Base-by-base conservation (phyloP, 2,113 vertebrate genomes). In the Ancistrus triradiatus region DNA sequence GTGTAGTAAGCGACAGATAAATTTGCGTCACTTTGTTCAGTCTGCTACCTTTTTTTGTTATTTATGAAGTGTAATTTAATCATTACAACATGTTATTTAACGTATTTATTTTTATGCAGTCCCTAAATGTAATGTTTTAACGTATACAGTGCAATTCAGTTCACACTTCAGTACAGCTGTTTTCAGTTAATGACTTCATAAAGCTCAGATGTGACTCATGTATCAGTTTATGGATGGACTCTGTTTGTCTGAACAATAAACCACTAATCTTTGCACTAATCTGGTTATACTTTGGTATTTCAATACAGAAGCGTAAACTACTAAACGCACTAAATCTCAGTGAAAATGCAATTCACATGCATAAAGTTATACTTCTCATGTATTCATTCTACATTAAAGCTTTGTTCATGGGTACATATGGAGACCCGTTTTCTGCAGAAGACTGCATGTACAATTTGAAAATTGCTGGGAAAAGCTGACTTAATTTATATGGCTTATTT, bases 1-100 rank as follows among this genome's bases (percentile, higher is more conserved):
- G 46, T 2, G 21, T 19, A 24, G 46, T 27, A 50, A 27, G 22
- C 25, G 22, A 24, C 3, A 48, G 21, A 15, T 44, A 56, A 19
- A n/a, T 49, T 6, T 50, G 7, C 7, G 27, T 24, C 31, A 55
- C 2, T 25, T 55, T 47, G 21, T 17, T 59, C 33, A 24, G 2
- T 56, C 18, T 47, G 43, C 7, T 48, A 15, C 15, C 4, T 57
- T 52, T 5, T 52, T n/a, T 10, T 66, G n/a, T 40, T 66, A 66
- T 66, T 66, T 66, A 66, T 66, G 27, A 43, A 49, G 50, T 11
- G n/a, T 66, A 25, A 73, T 64, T 73, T 69, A 63, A 52, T 28
- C 28, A 21, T 43, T 60, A 46, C 18, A 13, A 24, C 33, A 22
- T 6, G 37, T 42, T 42, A 68, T 51, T 59, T 65, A 65, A 47